A percentile compares a stretch with the other conserved stretches of the same genome.
Evolutionary conservation across 2,797 vertebrate genomes (phyloP).

Genomic region (Naso thynnoides): DNA sequence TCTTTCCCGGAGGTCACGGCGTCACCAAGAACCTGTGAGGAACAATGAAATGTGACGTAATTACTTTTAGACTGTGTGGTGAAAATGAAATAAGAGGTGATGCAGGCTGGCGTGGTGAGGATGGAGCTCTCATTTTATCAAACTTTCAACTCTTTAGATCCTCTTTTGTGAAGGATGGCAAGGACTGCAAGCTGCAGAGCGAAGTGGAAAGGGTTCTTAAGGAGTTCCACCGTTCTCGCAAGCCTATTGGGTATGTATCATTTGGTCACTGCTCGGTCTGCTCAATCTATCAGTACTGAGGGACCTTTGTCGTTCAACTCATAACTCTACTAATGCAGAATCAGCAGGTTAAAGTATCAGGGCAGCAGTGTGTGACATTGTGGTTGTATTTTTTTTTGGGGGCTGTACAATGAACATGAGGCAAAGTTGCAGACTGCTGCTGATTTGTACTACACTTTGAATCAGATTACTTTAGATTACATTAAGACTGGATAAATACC

Average conservation of each 20-base stretch:
- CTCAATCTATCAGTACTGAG: background rate
- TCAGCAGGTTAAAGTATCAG: background rate
- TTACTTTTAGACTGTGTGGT: background rate
- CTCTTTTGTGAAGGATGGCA: constrained; percentile 82
- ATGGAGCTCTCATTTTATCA: background rate
- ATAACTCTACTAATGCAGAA: background rate
- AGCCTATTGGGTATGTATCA: constrained; percentile 82
- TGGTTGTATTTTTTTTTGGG: background rate
- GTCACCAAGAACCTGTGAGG: constrained; percentile 84
- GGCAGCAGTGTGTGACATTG: background rate
- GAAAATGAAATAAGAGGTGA: background rate
- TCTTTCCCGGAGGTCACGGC: constrained; percentile 84
- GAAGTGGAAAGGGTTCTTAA: constrained; percentile 83
- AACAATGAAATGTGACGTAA: constrained; percentile 4
- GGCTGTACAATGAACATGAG: background rate
- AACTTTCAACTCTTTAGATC: constrained; percentile 67
- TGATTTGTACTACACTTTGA: constrained; percentile 5
- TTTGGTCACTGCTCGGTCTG: background rate
- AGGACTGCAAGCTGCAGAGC: constrained; percentile 83
- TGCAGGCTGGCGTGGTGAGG: background rate
- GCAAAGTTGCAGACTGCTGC: constrained; percentile 5
- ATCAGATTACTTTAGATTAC: constrained; percentile 38
- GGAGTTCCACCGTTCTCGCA: constrained; percentile 82
- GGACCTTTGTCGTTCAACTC: background rate
- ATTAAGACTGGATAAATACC: constrained; percentile 35